Percentiles rank a stretch among this genome's conserved stretches.
phyloP scores from a whole-genome alignment of 37 sponge, comb jelly and placozoan genomes.

The Chondrilla cf. caribensis region DNA sequence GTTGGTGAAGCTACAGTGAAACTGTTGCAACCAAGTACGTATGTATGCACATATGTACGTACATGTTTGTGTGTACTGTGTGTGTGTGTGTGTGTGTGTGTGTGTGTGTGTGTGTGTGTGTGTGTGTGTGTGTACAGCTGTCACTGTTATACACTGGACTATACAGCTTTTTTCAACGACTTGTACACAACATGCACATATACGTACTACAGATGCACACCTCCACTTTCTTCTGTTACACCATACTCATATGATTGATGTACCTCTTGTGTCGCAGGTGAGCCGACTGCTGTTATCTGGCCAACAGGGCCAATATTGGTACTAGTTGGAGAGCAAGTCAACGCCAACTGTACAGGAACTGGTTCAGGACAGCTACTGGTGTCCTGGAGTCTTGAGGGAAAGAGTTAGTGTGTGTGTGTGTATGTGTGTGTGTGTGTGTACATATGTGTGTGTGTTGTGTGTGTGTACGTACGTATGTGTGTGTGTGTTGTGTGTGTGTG shows the following conservation, averaged over 20 bases:
- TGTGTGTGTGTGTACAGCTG: too few species aligned
- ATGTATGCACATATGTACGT: neutral
- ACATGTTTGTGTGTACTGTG: neutral
- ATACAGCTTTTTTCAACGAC: too few species aligned
- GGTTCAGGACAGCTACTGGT: slow-evolving; percentile 2
- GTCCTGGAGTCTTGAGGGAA: neutral
- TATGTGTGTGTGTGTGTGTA: slow-evolving; percentile 21
- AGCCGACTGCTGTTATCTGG: neutral
- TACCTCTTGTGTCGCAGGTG: neutral
- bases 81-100: too few species aligned
- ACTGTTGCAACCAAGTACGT: neutral
- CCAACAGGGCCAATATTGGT: neutral
- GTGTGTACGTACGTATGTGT: too few species aligned
- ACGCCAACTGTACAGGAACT: neutral
- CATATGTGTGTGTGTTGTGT: slow-evolving; percentile 1
- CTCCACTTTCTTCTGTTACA: neutral
- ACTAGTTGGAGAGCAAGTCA: neutral
- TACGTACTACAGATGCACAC: too few species aligned
- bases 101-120: too few species aligned
- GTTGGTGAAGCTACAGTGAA: neutral
- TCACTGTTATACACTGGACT: too few species aligned
- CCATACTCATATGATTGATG: too few species aligned
- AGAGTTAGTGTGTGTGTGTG: neutral
- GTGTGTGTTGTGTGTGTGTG: too few species aligned
- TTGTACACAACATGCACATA: too few species aligned